These are phyloP conservation scores for Rhinolophus sinicus DNA, from an alignment of 2,113 vertebrate genomes.

Conservation along the genomic window DNA sequence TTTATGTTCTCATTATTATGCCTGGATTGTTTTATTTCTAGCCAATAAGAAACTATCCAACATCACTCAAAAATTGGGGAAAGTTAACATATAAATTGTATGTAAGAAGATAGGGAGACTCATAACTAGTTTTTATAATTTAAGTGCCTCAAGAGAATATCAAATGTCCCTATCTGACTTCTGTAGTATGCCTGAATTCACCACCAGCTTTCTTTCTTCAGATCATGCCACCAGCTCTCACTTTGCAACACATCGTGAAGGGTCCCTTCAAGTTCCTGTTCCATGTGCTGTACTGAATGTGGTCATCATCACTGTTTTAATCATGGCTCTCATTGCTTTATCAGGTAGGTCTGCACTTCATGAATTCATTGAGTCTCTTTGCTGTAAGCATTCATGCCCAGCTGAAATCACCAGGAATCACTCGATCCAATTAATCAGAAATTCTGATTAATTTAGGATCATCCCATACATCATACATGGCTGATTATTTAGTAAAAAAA, in stretches of 20 bases:
- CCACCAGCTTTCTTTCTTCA: constrained; percentile 21
- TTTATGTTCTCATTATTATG: background rate
- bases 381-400: background rate
- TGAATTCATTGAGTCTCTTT: background rate
- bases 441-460: background rate
- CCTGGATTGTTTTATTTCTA: background rate
- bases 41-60: background rate
- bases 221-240: background rate
- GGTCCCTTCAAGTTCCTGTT: constrained; percentile 65
- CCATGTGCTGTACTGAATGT: constrained; percentile 60
- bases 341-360: constrained; percentile 51
- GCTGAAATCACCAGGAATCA: background rate
- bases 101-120: background rate
- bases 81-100: background rate
- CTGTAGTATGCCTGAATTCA: background rate
- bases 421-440: background rate
- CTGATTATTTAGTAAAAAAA: background rate
- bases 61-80: background rate
- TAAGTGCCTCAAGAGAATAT: background rate
- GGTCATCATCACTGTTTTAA: constrained; percentile 47
- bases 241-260: constrained; percentile 43
- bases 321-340: constrained; percentile 60
- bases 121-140: background rate
- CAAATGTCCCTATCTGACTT: background rate
- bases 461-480: background rate